Conservation (phyloP, 2,888 invertebrate genomes). For the Rhagonycha fulva region DNA sequence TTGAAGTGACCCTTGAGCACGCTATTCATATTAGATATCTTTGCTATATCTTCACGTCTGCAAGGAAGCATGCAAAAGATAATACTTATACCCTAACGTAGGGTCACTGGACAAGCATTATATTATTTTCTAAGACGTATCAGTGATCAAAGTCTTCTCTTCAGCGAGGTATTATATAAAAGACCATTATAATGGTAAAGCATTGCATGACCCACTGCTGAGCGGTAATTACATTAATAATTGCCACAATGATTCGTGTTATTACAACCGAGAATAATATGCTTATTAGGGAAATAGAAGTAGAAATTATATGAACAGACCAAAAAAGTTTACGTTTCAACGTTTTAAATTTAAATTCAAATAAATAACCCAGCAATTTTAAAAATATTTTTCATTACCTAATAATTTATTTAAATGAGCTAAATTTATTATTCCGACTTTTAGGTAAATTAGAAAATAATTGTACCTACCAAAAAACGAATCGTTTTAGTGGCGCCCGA, state of each 20-base stretch:
- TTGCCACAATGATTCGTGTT: constrained; percentile 15
- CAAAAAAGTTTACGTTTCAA: background rate
- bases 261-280: constrained; percentile 1
- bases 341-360: background rate
- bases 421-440: background rate
- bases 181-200: background rate
- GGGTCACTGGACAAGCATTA: constrained; percentile 6
- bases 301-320: constrained; percentile 3
- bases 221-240: constrained; percentile 14
- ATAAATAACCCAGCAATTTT: too few relatives aligned
- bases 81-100: constrained; percentile 1
- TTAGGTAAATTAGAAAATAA: background rate
- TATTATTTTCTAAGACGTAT: constrained; percentile 8
- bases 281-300: constrained; percentile 9
- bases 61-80: constrained; percentile 14
- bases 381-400: background rate
- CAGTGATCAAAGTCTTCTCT: constrained; percentile 12
- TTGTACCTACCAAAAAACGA: background rate
- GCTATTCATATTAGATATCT: constrained; percentile 15
- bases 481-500: background rate
- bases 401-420: background rate
- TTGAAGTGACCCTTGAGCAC: constrained; percentile 14
- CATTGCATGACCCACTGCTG: constrained; percentile 21
- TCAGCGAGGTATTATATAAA: background rate
- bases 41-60: constrained; percentile 11